Percentiles rank a stretch among this genome's conserved stretches.
Evolutionary conservation across 2,113 vertebrate species (phyloP).

Genomic region (Caranx ignobilis): DNA sequence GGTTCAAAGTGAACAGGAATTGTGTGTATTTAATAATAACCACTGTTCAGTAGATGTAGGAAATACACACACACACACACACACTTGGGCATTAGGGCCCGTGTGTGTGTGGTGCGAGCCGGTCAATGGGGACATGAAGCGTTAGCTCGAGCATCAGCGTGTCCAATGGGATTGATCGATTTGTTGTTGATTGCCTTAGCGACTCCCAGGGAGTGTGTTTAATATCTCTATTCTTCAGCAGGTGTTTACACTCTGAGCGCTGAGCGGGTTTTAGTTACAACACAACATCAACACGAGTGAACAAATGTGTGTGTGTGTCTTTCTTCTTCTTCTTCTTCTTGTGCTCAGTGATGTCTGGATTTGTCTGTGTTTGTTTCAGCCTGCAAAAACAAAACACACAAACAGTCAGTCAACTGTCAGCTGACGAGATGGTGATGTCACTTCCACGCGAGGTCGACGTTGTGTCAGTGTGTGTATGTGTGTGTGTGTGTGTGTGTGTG

Average conservation of each 20-base stretch:
- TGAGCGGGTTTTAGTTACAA: constrained; percentile 22
- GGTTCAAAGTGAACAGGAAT: background rate
- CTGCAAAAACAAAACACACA: background rate
- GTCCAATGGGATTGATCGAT: constrained; percentile 72
- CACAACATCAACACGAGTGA: background rate
- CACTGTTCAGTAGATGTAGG: background rate
- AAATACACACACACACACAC: constrained; percentile 2
- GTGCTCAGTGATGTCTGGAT: background rate
- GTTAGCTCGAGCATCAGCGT: constrained; percentile 53
- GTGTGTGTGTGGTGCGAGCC: constrained; percentile 14
- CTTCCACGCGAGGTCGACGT: constrained; percentile 28
- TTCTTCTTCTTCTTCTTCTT: background rate
- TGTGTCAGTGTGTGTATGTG: constrained; percentile 32
- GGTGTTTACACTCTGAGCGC: constrained; percentile 22
- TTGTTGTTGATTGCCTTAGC: constrained; percentile 63
- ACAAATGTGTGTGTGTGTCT: background rate
- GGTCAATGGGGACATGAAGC: constrained; percentile 64
- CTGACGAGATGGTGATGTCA: background rate
- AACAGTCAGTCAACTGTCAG: background rate
- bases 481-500: background rate
- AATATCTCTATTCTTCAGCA: constrained; percentile 55
- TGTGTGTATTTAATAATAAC: constrained; percentile 10
- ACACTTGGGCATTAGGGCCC: background rate
- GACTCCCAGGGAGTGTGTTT: constrained; percentile 58
- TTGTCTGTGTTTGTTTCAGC: background rate